Evolutionary conservation across 2,888 invertebrate genomes (phyloP).

Genomic region (Pristionchus exspectatus): DNA sequence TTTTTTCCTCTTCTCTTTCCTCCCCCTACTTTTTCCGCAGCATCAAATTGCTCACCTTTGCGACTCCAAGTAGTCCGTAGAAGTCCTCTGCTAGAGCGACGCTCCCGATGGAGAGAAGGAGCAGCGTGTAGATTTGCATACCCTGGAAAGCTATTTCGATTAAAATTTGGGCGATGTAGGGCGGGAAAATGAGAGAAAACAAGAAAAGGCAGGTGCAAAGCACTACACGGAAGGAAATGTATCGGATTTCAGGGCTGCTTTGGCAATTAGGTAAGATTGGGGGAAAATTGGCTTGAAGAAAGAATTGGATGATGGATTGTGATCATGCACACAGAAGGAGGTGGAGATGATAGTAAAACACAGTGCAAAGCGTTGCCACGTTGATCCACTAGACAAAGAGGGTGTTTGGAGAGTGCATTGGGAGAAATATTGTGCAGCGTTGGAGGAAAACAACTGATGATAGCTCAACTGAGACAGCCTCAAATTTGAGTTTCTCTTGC

Average conservation of each 20-base stretch:
- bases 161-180: no score
- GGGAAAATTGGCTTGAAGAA: not conserved
- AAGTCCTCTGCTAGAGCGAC: conserved; percentile 80
- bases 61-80: conserved; percentile 86
- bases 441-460: no score
- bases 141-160: not conserved
- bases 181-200: no score
- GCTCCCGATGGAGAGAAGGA: not conserved
- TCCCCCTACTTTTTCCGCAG: no score
- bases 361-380: not conserved
- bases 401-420: no score
- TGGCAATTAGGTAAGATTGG: no score
- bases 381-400: not conserved
- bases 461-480: no score
- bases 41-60: conserved; percentile 79
- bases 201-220: not conserved
- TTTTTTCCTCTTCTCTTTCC: no score
- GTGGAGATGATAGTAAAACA: no score
- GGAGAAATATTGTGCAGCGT: no score
- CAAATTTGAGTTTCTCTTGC: no score
- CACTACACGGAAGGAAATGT: not conserved
- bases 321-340: no score
- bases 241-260: not conserved
- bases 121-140: conserved; percentile 48
- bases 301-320: not conserved